Evolutionary conservation across 2,113 vertebrate species (phyloP).

Genomic region (Setophaga coronata): DNA sequence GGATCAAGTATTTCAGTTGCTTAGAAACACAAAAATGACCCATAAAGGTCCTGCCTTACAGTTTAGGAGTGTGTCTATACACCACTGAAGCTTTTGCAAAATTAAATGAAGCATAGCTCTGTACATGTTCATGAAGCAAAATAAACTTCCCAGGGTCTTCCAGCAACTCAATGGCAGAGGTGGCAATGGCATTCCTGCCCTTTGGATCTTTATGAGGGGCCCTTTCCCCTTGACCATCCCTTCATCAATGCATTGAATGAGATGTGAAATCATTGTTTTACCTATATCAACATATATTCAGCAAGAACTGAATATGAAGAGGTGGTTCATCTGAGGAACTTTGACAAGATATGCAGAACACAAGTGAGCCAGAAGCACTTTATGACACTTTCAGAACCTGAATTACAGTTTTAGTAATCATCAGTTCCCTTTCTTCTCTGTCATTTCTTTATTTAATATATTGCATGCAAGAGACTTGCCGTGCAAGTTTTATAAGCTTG

Average conservation of each 20-base stretch:
- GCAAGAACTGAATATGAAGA: slow-evolving; percentile 15
- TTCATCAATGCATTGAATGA: neutral
- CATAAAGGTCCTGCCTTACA: neutral
- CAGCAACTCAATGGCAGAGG: neutral
- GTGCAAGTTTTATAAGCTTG: slow-evolving; percentile 76
- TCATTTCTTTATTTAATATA: slow-evolving; percentile 76
- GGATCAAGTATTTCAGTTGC: neutral
- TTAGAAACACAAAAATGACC: neutral
- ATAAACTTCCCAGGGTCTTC: neutral
- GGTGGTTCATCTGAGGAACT: slow-evolving; percentile 43
- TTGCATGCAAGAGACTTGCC: slow-evolving; percentile 66
- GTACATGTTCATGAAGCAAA: rapidly evolving
- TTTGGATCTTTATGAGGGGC: neutral
- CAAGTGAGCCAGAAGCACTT: slow-evolving; percentile 63
- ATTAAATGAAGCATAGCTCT: neutral
- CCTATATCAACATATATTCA: neutral
- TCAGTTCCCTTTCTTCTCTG: slow-evolving; percentile 67
- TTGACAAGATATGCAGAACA: slow-evolving; percentile 28
- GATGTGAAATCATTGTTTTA: slow-evolving; percentile 17
- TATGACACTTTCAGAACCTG: slow-evolving; percentile 71
- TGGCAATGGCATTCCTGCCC: neutral
- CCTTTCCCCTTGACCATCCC: neutral
- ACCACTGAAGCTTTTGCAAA: neutral
- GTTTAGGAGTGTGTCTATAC: neutral
- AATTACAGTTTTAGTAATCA: slow-evolving; percentile 78